Base-by-base conservation (phyloP, 2,888 invertebrate genomes). In the Melanostoma scalare region DNA sequence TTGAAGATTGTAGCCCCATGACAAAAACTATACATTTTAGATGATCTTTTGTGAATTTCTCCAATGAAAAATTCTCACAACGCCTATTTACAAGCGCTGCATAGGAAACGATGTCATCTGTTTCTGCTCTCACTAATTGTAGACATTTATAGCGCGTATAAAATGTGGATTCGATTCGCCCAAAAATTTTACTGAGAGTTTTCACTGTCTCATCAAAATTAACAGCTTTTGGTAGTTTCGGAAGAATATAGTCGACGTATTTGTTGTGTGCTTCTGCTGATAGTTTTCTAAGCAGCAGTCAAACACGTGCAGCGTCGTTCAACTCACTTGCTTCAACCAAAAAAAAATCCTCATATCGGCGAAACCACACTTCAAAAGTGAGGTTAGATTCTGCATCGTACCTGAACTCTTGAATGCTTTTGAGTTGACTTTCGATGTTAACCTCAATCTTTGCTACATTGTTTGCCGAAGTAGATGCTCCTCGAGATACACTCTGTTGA, bases 61-160 rank as follows among this genome's bases (percentile, higher is more conserved):
- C 75, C 2, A 76, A 36, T 4, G 68, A 60, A 40, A 69, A 76
- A 56, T 76, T 55, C 53, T 75, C 75, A n/a, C 75, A 75, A 20
- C 40, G 3, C 9, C 55, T 36, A 38, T 65, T 63, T 20, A 74
- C 38, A 8, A 52, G 9, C 8, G 42, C 52, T 35, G 69, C 56
- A 56, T 31, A 50, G 1, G 48, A 31, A 31, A 50, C 30, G 48
- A 48, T 65, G 30, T 74, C 65, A 9, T 75, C 67, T 4, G 9
- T n/a, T 36, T 67, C 56, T n/a, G 30, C 9, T 67, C 67, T 74
- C n/a, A 30, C n/a, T 40, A 55, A 48, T 55, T 74, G 42, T 30
- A 74, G 65, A 40, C 58, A 74, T 5, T 53, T 60, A 31, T 50
- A 67, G 3, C 65, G 44, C 2, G 46, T 42, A 10, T 33, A 10